Evolutionary conservation across 2,113 vertebrate genomes (phyloP).

Genomic region (Mesoclemmys tuberculata): DNA sequence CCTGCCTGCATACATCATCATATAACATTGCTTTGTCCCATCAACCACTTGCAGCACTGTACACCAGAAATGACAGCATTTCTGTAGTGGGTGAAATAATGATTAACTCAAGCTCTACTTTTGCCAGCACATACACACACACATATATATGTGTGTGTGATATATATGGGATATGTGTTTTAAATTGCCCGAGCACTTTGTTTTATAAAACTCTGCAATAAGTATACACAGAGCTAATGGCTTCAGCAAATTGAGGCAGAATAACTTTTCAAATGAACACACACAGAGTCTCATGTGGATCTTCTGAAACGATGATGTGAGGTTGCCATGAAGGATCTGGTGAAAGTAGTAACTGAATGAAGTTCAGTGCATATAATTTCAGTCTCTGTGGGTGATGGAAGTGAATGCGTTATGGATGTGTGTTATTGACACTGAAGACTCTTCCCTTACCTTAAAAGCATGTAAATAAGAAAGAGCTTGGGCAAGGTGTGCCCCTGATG

Average conservation of each 20-base stretch:
- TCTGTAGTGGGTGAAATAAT: background rate
- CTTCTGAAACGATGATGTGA: background rate
- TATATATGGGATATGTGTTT: too few species aligned
- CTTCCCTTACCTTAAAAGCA: background rate
- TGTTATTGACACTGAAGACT: fast-evolving
- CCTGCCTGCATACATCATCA: background rate
- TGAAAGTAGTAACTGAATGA: background rate
- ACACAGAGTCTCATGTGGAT: background rate
- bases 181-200: background rate
- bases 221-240: background rate
- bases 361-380: background rate
- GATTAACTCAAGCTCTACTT: too few species aligned
- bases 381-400: fast-evolving
- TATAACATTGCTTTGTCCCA: background rate
- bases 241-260: background rate
- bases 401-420: background rate
- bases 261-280: background rate
- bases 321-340: background rate
- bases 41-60: background rate
- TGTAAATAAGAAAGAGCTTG: background rate
- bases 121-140: too few species aligned
- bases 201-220: background rate
- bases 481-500: background rate
- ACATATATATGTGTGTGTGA: too few species aligned
- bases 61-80: background rate